Evolutionary conservation across 2,113 vertebrate species (phyloP).

Genomic region (Brachypodius melanocephalos): DNA sequence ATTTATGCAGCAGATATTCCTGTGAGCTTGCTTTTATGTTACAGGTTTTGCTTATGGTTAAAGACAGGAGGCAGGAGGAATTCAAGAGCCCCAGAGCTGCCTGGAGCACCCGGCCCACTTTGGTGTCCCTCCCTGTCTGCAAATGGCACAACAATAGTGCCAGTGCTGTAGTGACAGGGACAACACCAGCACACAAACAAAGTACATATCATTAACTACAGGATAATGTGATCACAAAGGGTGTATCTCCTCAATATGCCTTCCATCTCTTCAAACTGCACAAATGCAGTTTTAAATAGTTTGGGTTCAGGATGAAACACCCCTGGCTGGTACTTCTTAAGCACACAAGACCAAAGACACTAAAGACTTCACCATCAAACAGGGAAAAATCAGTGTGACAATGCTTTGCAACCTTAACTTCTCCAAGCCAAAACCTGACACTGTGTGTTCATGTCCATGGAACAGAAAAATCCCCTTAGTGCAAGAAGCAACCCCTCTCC

Average conservation of each 20-base stretch:
- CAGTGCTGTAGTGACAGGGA: not conserved
- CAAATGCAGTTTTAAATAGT: not conserved
- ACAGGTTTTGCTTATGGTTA: not conserved
- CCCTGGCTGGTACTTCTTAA: not conserved
- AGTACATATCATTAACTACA: not conserved
- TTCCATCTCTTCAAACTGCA: not conserved
- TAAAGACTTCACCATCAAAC: not conserved
- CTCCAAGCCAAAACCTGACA: not conserved
- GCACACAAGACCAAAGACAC: not conserved
- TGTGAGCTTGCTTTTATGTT: not conserved
- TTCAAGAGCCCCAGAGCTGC: not conserved
- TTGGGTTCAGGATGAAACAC: not conserved
- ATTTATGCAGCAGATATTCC: not conserved
- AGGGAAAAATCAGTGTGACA: not conserved
- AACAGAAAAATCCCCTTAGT: not conserved
- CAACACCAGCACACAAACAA: not conserved
- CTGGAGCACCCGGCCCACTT: fast-evolving
- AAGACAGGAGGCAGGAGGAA: not conserved
- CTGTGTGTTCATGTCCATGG: too few species aligned
- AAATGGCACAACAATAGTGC: not conserved
- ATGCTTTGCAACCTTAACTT: not conserved
- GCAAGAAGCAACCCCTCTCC: not conserved
- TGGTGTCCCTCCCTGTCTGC: not conserved
- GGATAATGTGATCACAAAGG: not conserved
- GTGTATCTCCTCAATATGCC: not conserved